These are phyloP conservation scores for Buceros bicornis DNA, from an alignment of 2,797 vertebrate genomes.

Conservation along the genomic window DNA sequence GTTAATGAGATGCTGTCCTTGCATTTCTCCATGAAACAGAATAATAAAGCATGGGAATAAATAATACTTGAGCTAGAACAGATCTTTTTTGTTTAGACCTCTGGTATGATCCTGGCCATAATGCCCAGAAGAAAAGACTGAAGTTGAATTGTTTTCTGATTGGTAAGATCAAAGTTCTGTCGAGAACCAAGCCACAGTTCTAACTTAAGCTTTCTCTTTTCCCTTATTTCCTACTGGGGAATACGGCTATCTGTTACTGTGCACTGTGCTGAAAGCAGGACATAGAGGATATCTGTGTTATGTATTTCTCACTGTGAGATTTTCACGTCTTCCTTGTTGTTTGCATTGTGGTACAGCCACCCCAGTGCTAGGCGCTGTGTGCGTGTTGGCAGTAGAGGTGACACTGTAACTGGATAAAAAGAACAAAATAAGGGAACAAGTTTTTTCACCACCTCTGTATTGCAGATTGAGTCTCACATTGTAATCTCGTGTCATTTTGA, in stretches of 20 bases:
- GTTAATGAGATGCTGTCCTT: slow-evolving; percentile 35
- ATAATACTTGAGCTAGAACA: slow-evolving; percentile 1
- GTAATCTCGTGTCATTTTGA: neutral
- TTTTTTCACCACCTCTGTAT: neutral
- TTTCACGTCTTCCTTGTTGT: neutral
- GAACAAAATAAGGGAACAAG: neutral
- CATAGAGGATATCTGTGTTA: neutral
- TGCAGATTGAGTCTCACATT: neutral
- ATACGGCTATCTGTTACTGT: neutral
- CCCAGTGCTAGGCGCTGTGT: neutral
- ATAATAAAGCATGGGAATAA: slow-evolving; percentile 34
- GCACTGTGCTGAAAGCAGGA: neutral
- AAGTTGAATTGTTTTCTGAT: slow-evolving; percentile 52
- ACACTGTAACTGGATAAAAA: neutral
- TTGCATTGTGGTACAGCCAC: neutral
- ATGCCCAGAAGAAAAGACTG: slow-evolving; percentile 45
- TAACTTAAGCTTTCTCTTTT: neutral
- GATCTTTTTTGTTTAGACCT: neutral
- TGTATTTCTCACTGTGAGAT: neutral
- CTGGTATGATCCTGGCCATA: neutral
- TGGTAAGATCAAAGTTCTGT: slow-evolving; percentile 29
- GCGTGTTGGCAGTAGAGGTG: neutral
- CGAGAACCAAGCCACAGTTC: neutral
- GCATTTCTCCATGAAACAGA: slow-evolving; percentile 46
- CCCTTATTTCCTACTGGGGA: neutral